Evolutionary conservation across 2,888 invertebrate species (phyloP).

Genomic region (Unio pictorum): DNA sequence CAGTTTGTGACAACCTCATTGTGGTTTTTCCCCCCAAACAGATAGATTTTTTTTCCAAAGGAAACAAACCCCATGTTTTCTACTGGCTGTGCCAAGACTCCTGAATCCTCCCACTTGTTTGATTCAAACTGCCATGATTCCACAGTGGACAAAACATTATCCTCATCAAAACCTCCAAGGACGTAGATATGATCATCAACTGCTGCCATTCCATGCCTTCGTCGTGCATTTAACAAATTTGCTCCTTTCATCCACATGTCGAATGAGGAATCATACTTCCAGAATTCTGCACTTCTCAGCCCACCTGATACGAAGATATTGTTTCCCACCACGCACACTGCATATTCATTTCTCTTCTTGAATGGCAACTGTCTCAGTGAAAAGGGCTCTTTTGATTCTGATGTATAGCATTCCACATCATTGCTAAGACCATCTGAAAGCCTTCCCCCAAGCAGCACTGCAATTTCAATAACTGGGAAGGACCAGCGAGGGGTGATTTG

Average conservation of each 20-base stretch:
- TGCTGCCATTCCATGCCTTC: conserved; percentile 63
- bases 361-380: conserved; percentile 59
- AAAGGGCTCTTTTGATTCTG: conserved; percentile 54
- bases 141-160: conserved; percentile 56
- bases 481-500: conserved; percentile 60
- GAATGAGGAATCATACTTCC: conserved; percentile 64
- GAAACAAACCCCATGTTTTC: conserved; percentile 66
- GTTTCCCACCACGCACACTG: conserved; percentile 58
- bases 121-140: conserved; percentile 59
- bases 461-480: conserved; percentile 51
- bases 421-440: conserved; percentile 61
- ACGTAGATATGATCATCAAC: conserved; percentile 62
- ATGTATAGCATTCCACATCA: conserved; percentile 60
- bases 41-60: conserved; percentile 54
- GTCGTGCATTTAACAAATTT: conserved; percentile 54
- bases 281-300: conserved; percentile 61
- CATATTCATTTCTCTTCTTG: conserved; percentile 64
- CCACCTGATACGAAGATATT: conserved; percentile 65
- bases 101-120: conserved; percentile 57
- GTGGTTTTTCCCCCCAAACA: conserved; percentile 65
- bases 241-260: conserved; percentile 61
- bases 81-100: conserved; percentile 54
- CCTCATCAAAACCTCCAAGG: conserved; percentile 64
- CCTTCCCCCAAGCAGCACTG: conserved; percentile 60
- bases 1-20: conserved; percentile 63